Evolutionary conservation across 2,113 vertebrate species (phyloP).

Genomic region (Panthera leo): DNA sequence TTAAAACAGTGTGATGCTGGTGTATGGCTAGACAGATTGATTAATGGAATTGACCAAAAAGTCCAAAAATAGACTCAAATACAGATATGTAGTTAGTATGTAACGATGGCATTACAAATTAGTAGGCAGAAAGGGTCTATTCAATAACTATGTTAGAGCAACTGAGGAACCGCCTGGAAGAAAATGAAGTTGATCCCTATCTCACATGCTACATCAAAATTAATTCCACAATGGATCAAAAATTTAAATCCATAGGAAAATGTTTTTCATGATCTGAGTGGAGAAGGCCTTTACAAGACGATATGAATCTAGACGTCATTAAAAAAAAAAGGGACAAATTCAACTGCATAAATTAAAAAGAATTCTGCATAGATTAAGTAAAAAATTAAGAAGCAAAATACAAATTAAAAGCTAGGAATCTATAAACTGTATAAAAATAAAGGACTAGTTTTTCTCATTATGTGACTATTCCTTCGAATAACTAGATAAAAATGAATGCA

Average conservation of each 20-base stretch:
- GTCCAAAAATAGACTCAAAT: not conserved
- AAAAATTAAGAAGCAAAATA: not conserved
- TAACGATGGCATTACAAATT: not conserved
- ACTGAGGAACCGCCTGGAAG: slow-evolving; percentile 28
- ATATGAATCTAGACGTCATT: not conserved
- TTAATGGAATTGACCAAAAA: not conserved
- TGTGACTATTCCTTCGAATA: not conserved
- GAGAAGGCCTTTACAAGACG: not conserved
- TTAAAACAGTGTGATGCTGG: slow-evolving; percentile 4
- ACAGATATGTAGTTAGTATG: not conserved
- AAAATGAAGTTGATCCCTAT: slow-evolving; percentile 16
- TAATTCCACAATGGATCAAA: not conserved
- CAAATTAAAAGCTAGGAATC: not conserved
- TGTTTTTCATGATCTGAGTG: not conserved
- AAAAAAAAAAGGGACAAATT: not conserved
- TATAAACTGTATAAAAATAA: slow-evolving; percentile 15
- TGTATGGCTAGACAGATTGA: not conserved
- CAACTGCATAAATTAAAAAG: not conserved
- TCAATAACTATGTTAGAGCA: not conserved
- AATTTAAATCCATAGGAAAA: not conserved
- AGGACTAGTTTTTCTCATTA: not conserved
- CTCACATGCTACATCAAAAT: not conserved
- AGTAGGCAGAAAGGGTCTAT: not conserved
- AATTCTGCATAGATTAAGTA: not conserved
- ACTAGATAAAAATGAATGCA: not conserved